These are phyloP conservation scores for Lacanobia oleracea DNA, from an alignment of 2,888 invertebrate species.

Conservation along the genomic window DNA sequence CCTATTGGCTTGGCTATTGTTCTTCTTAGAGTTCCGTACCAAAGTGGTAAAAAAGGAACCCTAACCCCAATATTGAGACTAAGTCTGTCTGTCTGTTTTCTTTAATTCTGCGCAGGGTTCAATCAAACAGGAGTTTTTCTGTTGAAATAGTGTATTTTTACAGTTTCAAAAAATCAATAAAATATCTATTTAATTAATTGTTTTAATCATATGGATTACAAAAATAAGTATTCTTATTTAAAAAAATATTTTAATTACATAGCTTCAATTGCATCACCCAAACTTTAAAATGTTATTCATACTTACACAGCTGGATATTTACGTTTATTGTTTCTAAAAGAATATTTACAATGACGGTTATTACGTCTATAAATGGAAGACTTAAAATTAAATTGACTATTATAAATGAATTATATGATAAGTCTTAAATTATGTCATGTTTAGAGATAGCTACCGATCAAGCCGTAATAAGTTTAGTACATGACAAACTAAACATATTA, in stretches of 20 bases:
- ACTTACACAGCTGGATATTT: slow-evolving; percentile 55
- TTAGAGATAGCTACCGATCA: slow-evolving; percentile 75
- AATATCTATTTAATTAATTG: slow-evolving; percentile 71
- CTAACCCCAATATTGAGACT: too few relatives aligned
- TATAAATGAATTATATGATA: slow-evolving; percentile 70
- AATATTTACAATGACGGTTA: slow-evolving; percentile 81
- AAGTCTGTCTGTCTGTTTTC: too few relatives aligned
- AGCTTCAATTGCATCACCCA: slow-evolving; percentile 74
- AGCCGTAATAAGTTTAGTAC: slow-evolving; percentile 71
- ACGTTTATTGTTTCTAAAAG: slow-evolving; percentile 67
- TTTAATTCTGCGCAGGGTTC: background rate
- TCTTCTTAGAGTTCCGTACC: too few relatives aligned
- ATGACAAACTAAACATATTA: slow-evolving; percentile 76
- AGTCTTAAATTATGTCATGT: slow-evolving; percentile 77
- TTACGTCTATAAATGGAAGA: slow-evolving; percentile 72
- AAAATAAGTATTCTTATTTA: slow-evolving; percentile 82
- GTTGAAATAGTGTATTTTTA: slow-evolving; percentile 85
- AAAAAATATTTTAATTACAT: slow-evolving; percentile 73
- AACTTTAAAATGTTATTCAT: slow-evolving; percentile 65
- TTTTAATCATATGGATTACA: slow-evolving; percentile 83
- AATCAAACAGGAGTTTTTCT: slow-evolving; percentile 56
- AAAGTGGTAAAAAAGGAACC: too few relatives aligned
- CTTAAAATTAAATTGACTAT: slow-evolving; percentile 83
- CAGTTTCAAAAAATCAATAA: slow-evolving; percentile 81
- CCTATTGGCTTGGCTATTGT: background rate